Evolutionary conservation across 2,113 vertebrate species (phyloP).

Genomic region (Strix uralensis): DNA sequence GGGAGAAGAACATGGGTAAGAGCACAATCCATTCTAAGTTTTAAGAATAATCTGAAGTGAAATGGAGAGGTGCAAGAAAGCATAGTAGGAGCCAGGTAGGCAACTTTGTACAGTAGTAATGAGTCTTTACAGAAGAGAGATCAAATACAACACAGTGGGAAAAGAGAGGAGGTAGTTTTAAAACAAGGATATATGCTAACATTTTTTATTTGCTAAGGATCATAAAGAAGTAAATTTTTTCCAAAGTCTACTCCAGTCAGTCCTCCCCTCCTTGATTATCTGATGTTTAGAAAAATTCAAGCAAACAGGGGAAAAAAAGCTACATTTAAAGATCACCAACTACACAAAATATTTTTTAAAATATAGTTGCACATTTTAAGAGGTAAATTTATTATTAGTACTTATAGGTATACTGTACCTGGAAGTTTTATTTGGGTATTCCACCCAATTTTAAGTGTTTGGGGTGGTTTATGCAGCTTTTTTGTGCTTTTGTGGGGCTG

Average conservation of each 20-base stretch:
- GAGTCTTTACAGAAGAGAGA: not conserved
- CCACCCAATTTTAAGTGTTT: not conserved
- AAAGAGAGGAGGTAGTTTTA: not conserved
- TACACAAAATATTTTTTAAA: not conserved
- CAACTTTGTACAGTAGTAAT: not conserved
- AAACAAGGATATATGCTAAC: not conserved
- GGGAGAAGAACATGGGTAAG: not conserved
- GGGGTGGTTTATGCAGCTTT: not conserved
- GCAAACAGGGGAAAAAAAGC: rapidly evolving
- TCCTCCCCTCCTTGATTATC: not conserved
- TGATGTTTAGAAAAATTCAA: not conserved
- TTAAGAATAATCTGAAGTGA: not conserved
- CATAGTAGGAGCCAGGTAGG: not conserved
- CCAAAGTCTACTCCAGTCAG: not conserved
- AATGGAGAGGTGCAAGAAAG: not conserved
- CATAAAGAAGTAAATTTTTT: not conserved
- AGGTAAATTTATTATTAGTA: not conserved
- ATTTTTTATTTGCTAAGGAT: not conserved
- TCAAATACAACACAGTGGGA: not conserved
- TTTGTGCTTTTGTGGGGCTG: not conserved
- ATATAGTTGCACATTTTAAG: not conserved
- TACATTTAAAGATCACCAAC: not conserved
- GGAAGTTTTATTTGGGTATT: not conserved
- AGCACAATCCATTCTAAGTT: not conserved
- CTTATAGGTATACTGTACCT: not conserved